A percentile compares a stretch with the other conserved stretches of the same genome.
phyloP scores from a whole-genome alignment of 2,113 vertebrate genomes.

The Microcebus tavaratra region DNA sequence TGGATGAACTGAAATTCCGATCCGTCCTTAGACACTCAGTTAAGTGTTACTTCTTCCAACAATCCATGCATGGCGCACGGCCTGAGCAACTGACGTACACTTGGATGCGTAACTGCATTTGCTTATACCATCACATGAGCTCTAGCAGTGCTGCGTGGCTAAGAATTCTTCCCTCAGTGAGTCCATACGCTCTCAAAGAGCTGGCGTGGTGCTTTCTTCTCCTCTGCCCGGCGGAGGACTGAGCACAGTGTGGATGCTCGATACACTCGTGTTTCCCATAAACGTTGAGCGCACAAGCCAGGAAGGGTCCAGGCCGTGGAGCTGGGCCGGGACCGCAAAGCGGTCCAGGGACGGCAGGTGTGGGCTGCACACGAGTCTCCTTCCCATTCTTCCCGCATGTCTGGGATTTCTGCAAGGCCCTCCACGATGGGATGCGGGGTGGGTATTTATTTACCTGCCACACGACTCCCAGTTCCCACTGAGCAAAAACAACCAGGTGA shows the following conservation, averaged over 20 bases:
- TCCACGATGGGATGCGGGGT: accelerated
- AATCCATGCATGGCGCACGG: not conserved
- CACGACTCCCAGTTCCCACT: not conserved
- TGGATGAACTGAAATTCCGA: not conserved
- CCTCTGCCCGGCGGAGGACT: not conserved
- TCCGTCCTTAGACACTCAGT: not conserved
- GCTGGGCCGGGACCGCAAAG: not conserved
- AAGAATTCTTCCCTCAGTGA: not conserved
- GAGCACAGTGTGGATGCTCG: not conserved
- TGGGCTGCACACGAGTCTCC: not conserved
- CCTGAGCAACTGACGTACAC: not conserved
- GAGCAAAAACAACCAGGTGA: not conserved
- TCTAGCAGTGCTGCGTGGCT: not conserved
- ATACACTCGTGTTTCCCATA: not conserved
- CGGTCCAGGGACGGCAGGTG: not conserved
- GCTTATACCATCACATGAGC: not conserved
- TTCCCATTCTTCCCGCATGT: not conserved
- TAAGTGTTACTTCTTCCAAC: not conserved
- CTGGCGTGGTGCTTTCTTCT: not conserved
- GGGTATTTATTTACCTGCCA: not conserved
- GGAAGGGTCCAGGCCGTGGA: not conserved
- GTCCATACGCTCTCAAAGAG: not conserved
- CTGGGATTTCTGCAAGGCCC: not conserved
- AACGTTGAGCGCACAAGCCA: not conserved
- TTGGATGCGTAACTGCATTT: not conserved